These are phyloP conservation scores for Rhyacichthys aspro DNA, from an alignment of 2,797 vertebrate species.

Conservation along the genomic window DNA sequence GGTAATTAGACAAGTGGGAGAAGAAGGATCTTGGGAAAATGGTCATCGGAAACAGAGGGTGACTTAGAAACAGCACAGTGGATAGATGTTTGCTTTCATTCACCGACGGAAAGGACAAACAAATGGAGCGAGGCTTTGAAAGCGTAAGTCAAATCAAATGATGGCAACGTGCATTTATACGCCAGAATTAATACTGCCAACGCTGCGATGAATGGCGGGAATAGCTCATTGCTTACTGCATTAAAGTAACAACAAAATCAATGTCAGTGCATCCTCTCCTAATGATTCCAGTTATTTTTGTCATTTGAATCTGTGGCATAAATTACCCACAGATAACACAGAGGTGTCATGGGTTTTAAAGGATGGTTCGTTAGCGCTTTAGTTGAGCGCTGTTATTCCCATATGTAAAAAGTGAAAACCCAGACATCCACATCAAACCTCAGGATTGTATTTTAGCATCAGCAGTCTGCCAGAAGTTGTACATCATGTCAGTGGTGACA, in stretches of 20 bases:
- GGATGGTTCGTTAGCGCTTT: conserved; percentile 40
- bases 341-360: conserved; percentile 35
- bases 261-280: conserved; percentile 22
- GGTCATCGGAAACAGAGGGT: conserved; percentile 65
- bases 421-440: conserved; percentile 23
- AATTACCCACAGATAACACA: conserved; percentile 21
- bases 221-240: conserved; percentile 23
- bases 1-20: conserved; percentile 79
- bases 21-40: conserved; percentile 67
- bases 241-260: conserved; percentile 37
- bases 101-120: conserved; percentile 52
- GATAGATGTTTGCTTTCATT: conserved; percentile 59
- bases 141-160: conserved; percentile 54
- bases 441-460: conserved; percentile 32
- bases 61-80: conserved; percentile 43
- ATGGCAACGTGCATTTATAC: conserved; percentile 14
- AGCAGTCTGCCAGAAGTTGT: conserved; percentile 4
- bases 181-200: conserved; percentile 28
- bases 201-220: conserved; percentile 45
- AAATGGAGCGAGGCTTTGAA: conserved; percentile 43
- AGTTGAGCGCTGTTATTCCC: conserved; percentile 27
- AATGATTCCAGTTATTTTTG: conserved; percentile 21
- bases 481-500: conserved; percentile 5
- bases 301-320: conserved; percentile 25
- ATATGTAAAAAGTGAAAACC: conserved; percentile 18